phyloP scores from a whole-genome alignment of 2,797 vertebrate genomes.

The Diceros bicornis region DNA sequence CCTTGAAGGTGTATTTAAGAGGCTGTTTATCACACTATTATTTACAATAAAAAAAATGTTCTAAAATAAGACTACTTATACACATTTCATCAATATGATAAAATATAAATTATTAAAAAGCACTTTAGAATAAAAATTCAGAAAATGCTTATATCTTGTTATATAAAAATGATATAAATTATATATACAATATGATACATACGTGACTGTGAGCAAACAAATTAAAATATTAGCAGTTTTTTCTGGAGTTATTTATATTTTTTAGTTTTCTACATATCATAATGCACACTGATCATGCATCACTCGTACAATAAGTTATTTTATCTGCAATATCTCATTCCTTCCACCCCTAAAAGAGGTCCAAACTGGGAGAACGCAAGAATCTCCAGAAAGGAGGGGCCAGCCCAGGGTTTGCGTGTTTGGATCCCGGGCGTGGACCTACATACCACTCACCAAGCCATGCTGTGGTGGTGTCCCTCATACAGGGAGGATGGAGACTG shows the following conservation, averaged over 20 bases:
- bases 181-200: neutral
- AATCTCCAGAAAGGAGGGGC: neutral
- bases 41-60: neutral
- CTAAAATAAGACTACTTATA: constrained; percentile 4
- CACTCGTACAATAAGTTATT: neutral
- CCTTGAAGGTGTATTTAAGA: neutral
- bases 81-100: neutral
- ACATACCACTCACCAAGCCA: no score
- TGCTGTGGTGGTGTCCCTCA: no score
- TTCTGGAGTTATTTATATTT: neutral
- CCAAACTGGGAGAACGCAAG: neutral
- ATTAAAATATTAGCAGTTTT: neutral
- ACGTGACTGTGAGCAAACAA: neutral
- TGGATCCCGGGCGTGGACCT: no score
- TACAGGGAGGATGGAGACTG: no score
- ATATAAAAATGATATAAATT: neutral
- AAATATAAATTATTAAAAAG: constrained; percentile 26
- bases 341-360: neutral
- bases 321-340: neutral
- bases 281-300: neutral
- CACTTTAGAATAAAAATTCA: constrained; percentile 12
- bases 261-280: neutral
- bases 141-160: neutral
- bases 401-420: no score
- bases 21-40: neutral